phyloP scores from a whole-genome alignment of 2,797 vertebrate genomes.

The Diplodus puntazzo region DNA sequence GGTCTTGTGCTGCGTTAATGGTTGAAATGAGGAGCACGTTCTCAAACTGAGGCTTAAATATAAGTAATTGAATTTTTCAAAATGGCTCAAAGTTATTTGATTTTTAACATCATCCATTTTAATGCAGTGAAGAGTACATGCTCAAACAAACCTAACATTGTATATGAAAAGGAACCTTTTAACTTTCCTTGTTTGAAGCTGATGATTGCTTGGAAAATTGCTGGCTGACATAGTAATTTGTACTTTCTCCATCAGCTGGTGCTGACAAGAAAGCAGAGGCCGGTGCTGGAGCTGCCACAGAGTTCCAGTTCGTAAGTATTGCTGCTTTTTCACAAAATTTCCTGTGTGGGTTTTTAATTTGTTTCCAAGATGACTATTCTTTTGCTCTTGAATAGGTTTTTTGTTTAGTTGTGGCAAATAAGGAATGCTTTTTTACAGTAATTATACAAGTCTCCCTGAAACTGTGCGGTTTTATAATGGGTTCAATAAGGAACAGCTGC shows the following conservation, averaged over 20 bases:
- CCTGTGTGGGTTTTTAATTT: neutral
- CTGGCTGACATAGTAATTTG: neutral
- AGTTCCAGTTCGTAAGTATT: conserved; percentile 98
- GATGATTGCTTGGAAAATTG: neutral
- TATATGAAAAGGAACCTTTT: neutral
- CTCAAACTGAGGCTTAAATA: neutral
- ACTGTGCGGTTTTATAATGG: conserved; percentile 7
- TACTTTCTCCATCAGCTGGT: conserved; percentile 85
- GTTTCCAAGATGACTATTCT: neutral
- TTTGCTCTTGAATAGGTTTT: neutral
- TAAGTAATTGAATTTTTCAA: neutral
- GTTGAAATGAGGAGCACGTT: neutral
- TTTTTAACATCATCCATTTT: neutral
- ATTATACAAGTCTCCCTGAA: neutral
- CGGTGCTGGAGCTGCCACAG: conserved; percentile 96
- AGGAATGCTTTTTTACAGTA: neutral
- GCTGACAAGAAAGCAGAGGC: conserved; percentile 99
- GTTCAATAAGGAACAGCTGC: conserved; percentile 6
- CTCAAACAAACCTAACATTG: neutral
- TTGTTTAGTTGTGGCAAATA: neutral
- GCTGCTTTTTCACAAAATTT: neutral
- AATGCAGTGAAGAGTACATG: neutral
- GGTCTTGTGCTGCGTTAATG: neutral
- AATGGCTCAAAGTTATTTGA: neutral
- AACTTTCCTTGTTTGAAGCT: neutral